Percentiles rank a stretch among this genome's conserved stretches.
phyloP scores from a whole-genome alignment of 2,888 invertebrate species.

The Caenorhabditis becei region DNA sequence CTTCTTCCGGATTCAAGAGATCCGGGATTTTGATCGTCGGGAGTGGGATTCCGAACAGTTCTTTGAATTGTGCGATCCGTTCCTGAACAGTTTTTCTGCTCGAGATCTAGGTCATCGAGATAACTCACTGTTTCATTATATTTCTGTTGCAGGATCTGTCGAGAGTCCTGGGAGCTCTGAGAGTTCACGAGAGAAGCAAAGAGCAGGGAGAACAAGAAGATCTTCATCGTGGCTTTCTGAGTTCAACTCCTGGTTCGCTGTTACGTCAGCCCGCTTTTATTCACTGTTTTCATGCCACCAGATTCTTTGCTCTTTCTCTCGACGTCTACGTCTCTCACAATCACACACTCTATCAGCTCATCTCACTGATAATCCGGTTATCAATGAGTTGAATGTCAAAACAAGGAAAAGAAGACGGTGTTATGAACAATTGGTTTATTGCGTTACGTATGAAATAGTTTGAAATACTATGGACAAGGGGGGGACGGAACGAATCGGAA shows the following conservation, averaged over 20 bases:
- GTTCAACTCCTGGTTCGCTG: constrained; percentile 6
- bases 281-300: constrained; percentile 32
- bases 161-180: no score
- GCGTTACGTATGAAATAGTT: not conserved
- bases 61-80: constrained; percentile 3
- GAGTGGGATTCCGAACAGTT: constrained; percentile 10
- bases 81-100: constrained; percentile 17
- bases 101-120: not conserved
- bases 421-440: constrained; percentile 42
- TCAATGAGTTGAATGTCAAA: constrained; percentile 11
- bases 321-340: not conserved
- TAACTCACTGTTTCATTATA: constrained; percentile 25
- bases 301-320: constrained; percentile 38
- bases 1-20: constrained; percentile 17
- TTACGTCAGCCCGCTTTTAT: constrained; percentile 25
- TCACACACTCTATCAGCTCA: not conserved
- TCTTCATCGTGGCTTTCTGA: constrained; percentile 1
- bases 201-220: constrained; percentile 11
- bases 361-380: constrained; percentile 33
- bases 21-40: constrained; percentile 35
- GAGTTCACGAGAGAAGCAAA: not conserved
- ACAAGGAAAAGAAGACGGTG: constrained; percentile 13
- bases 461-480: constrained; percentile 30
- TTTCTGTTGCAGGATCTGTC: not conserved
- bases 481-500: constrained; percentile 37